A percentile compares a stretch with the other conserved stretches of the same genome.
These are phyloP conservation scores for Diuraphis noxia DNA, from an alignment of 1,140 invertebrate genomes.

Conservation along the genomic window DNA sequence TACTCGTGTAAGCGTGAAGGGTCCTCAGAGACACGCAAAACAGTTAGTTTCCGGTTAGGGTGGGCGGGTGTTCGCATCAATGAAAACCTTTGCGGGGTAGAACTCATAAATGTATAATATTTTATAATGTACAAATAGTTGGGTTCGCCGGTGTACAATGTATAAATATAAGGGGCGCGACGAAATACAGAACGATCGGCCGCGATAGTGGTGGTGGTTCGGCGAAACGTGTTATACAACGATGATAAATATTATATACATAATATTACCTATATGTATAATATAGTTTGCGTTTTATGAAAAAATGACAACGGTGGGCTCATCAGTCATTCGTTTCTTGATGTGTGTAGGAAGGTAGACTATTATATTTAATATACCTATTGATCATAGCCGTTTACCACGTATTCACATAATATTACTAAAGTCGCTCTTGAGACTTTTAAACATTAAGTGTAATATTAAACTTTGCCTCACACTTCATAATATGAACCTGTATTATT, in stretches of 20 bases:
- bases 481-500: too few species aligned
- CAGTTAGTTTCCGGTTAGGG: not conserved
- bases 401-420: too few species aligned
- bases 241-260: not conserved
- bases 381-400: too few species aligned
- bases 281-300: not conserved
- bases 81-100: not conserved
- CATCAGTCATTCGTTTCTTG: not conserved
- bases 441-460: too few species aligned
- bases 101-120: constrained; percentile 6
- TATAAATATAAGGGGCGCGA: not conserved
- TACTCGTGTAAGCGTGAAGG: not conserved
- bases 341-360: not conserved
- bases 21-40: not conserved
- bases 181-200: not conserved
- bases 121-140: constrained; percentile 5
- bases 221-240: not conserved
- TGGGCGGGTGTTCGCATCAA: not conserved
- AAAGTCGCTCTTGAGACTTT: too few species aligned
- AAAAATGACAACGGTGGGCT: too few species aligned
- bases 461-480: too few species aligned
- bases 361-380: not conserved
- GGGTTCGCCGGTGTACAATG: not conserved
- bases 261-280: not conserved
- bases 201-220: not conserved